Evolutionary conservation across 1,140 invertebrate genomes (phyloP).

Genomic region (Linepithema humile): DNA sequence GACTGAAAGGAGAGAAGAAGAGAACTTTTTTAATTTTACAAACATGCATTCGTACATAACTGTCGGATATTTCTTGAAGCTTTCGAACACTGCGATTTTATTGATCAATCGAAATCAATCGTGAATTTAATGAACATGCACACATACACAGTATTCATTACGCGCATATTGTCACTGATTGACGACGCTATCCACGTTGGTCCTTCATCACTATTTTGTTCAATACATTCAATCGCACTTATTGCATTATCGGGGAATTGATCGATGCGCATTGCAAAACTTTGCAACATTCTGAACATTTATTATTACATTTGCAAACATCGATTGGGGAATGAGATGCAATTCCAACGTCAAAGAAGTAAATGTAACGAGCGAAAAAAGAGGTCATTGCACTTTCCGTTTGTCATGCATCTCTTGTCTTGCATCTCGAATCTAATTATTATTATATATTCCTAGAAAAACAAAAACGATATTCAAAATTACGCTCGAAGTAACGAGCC

Average conservation of each 20-base stretch:
- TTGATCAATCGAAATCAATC: not conserved
- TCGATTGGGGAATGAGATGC: too few relatives aligned
- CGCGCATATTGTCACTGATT: not conserved
- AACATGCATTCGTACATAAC: not conserved
- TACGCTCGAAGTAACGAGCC: too few relatives aligned
- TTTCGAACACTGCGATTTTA: not conserved
- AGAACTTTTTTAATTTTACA: not conserved
- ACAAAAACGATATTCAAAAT: not conserved
- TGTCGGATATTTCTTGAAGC: not conserved
- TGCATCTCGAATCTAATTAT: too few relatives aligned
- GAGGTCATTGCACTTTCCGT: too few relatives aligned
- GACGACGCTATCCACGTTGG: not conserved
- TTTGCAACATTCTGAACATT: not conserved
- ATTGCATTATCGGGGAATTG: not conserved
- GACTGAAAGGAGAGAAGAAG: not conserved
- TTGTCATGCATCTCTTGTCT: too few relatives aligned
- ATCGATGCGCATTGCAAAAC: not conserved
- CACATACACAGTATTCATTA: not conserved
- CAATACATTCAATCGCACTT: not conserved
- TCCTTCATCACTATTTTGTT: not conserved
- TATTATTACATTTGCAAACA: not conserved
- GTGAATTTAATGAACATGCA: not conserved
- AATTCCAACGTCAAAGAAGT: not conserved
- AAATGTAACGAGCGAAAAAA: too few relatives aligned
- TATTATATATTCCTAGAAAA: too few relatives aligned